Percentiles rank a stretch among this genome's conserved stretches.
phyloP scores from a whole-genome alignment of 2,888 invertebrate species.

The Hyalella azteca region DNA sequence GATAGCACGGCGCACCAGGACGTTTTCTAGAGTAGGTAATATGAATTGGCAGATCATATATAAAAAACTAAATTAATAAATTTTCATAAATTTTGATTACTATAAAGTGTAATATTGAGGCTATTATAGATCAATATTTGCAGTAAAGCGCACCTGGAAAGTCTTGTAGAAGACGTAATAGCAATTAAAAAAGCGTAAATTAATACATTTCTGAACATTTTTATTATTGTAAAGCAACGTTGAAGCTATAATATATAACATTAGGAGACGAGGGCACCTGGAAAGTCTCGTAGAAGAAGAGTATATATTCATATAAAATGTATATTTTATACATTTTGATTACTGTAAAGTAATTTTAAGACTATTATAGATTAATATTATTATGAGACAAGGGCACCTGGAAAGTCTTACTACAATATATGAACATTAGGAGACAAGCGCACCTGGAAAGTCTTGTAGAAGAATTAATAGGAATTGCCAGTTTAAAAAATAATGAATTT shows the following conservation, averaged over 20 bases:
- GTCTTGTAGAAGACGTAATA: constrained; percentile 98
- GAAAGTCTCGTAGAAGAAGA: too few relatives aligned
- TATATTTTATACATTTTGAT: too few relatives aligned
- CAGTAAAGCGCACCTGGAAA: constrained; percentile 72
- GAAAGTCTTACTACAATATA: not conserved
- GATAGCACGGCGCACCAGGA: not conserved
- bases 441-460: not conserved
- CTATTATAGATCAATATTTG: not conserved
- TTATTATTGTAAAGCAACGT: too few relatives aligned
- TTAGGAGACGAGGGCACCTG: too few relatives aligned
- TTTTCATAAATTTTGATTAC: not conserved
- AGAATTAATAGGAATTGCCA: not conserved
- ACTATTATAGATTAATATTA: too few relatives aligned
- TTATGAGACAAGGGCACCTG: not conserved
- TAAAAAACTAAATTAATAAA: not conserved
- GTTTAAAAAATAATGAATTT: not conserved
- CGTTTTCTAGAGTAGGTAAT: not conserved
- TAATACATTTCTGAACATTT: too few relatives aligned
- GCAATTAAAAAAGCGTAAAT: too few relatives aligned
- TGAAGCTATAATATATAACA: too few relatives aligned
- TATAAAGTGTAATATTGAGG: not conserved
- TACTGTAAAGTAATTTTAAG: too few relatives aligned
- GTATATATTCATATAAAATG: too few relatives aligned
- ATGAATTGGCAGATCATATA: not conserved
- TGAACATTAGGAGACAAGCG: not conserved